Evolutionary conservation across 2,797 vertebrate species (phyloP).

Genomic region (Coccyzus lansbergi): DNA sequence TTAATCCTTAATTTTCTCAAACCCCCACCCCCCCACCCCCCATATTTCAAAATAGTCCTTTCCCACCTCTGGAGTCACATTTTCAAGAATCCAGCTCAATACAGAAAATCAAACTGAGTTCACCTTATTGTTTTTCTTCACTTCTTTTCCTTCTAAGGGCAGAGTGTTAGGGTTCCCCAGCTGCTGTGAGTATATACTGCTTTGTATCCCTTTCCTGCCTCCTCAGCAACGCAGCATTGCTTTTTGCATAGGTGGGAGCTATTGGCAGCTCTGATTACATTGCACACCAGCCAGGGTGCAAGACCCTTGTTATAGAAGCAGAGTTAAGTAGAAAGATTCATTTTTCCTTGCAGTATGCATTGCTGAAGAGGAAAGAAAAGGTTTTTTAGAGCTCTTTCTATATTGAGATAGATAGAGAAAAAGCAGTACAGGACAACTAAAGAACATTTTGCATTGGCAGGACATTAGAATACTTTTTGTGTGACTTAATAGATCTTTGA

Average conservation of each 20-base stretch:
- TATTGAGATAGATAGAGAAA: neutral
- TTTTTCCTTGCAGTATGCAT: neutral
- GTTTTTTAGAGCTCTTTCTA: neutral
- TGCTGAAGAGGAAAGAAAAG: neutral
- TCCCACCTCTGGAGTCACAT: neutral
- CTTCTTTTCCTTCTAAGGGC: neutral
- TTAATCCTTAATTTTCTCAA: neutral
- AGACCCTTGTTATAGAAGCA: neutral
- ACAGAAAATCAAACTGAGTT: neutral
- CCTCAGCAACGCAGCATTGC: neutral
- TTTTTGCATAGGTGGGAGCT: neutral
- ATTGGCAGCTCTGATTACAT: neutral
- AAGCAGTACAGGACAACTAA: neutral
- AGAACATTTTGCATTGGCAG: neutral
- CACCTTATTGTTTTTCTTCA: neutral
- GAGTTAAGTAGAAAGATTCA: neutral
- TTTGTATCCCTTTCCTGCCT: neutral
- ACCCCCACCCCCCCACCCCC: neutral
- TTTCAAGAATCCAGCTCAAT: neutral
- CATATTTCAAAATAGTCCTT: neutral
- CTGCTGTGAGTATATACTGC: neutral
- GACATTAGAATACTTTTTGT: neutral
- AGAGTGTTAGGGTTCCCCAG: neutral
- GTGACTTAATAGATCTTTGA: neutral
- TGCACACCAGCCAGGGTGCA: neutral